A percentile compares a stretch with the other conserved stretches of the same genome.
Conservation (phyloP, 2,888 invertebrate species). For the Lycaena phlaeas region DNA sequence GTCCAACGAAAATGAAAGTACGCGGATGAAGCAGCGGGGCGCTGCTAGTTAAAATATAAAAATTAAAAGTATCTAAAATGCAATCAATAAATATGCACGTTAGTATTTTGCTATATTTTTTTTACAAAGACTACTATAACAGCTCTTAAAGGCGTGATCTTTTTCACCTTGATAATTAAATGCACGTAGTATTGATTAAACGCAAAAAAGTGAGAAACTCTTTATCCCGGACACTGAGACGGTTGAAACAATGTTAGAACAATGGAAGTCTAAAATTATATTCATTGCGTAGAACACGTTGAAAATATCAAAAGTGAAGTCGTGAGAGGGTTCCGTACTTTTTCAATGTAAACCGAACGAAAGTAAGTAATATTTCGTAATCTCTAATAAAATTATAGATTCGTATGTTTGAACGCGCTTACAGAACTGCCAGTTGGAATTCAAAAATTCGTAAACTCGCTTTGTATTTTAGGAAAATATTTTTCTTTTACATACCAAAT, state of each 20-base stretch:
- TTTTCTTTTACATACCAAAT: no score
- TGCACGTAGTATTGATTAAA: conserved; percentile 7
- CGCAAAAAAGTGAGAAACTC: conserved; percentile 7
- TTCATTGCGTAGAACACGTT: background rate
- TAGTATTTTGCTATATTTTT: background rate
- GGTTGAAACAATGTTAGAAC: conserved; percentile 1
- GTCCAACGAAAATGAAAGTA: no score
- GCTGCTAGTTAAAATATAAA: no score
- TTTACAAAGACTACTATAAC: background rate
- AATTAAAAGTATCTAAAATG: background rate
- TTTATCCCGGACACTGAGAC: conserved; percentile 6
- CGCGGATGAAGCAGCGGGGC: no score
- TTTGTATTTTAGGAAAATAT: no score
- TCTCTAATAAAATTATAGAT: no score
- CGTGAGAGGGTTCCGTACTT: no score
- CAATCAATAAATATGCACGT: background rate
- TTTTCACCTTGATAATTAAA: conserved; percentile 4
- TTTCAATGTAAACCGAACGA: no score
- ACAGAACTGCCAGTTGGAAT: no score
- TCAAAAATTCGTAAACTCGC: no score
- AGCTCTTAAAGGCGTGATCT: background rate
- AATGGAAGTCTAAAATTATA: conserved; percentile 2
- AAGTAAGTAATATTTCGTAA: no score
- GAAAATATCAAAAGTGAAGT: background rate
- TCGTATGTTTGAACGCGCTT: no score